Evolutionary conservation across 2,113 vertebrate genomes (phyloP).

Genomic region (Dolichallabes microphthalmus): DNA sequence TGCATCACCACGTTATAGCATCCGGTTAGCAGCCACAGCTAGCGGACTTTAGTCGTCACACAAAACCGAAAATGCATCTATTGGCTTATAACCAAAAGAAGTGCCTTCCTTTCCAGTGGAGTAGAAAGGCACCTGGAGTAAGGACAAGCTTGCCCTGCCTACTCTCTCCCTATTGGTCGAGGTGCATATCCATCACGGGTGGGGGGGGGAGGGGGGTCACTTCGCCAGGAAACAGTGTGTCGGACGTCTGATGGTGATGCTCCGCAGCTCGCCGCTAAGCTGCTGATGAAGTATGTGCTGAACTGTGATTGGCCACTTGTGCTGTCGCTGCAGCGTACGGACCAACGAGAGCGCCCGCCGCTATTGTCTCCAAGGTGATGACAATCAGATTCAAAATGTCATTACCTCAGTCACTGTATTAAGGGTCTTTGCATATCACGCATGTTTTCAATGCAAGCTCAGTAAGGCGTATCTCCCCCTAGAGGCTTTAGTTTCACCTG

Average conservation of each 20-base stretch:
- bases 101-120: conserved; percentile 92
- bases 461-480: conserved; percentile 68
- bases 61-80: conserved; percentile 67
- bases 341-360: conserved; percentile 59
- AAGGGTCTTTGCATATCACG: conserved; percentile 83
- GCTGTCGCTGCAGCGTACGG: conserved; percentile 58
- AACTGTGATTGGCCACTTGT: conserved; percentile 54
- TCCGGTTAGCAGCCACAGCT: conserved; percentile 55
- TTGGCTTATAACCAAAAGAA: conserved; percentile 83
- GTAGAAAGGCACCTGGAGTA: conserved; percentile 81
- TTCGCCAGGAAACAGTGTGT: conserved; percentile 21
- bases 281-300: conserved; percentile 44
- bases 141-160: conserved; percentile 59
- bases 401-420: conserved; percentile 85
- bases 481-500: conserved; percentile 56
- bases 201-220: background rate
- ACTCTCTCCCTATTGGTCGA: conserved; percentile 50
- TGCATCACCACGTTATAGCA: conserved; percentile 98
- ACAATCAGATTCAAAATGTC: conserved; percentile 83
- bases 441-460: conserved; percentile 76
- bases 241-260: conserved; percentile 32
- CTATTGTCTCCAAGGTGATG: conserved; percentile 77
- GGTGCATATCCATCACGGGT: conserved; percentile 31
- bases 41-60: conserved; percentile 37
- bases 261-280: background rate